Base-by-base conservation (phyloP, 1,140 invertebrate species). In the Psix sp. region DNA sequence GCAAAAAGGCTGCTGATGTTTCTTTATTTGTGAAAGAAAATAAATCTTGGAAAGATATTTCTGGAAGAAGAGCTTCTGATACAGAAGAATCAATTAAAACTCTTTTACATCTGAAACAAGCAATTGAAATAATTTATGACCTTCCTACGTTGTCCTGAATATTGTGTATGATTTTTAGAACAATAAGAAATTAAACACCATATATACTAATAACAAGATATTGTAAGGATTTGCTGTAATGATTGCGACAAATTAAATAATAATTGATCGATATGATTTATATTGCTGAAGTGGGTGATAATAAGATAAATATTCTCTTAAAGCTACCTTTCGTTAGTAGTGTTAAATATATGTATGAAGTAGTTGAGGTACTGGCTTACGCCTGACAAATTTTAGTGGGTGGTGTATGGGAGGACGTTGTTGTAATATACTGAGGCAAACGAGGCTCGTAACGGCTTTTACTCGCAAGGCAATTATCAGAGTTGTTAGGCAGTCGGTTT, bases 401-500 rank as follows among this genome's bases (percentile, higher is more conserved):
- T 65, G 46, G 56, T 15, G 45, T 10, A 52, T 35, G 57, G 52
- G 39, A 52, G 63, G 49, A 39, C 63, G 35, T 63, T 46, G 31
- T 48, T 65, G 65, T 78, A 78, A 78, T 74, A 71, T 67, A 77
- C 59, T 57, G 46, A 57, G 45, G 65, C 52, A 66, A 74, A 68
- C 65, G 65, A 68, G 39, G 24, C 48, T 78, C 42, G 76, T 76
- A 79, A 82, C 83, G 76, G 80, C 63, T 86, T 85, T 85, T 84
- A 83, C 80, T 76, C 67, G 81, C 78, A 57, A 76, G 71, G 78
- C 81, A 86, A 86, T 86, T 86, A 86, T 84, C 83, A 74, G 80
- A 84, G 82, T 83, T 86, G 84, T 85, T 84, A 84, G 79, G 38
- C 78, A 82, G 82, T 85, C 81, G 78, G 82, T 84, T 84, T 81